Evolutionary conservation across 2,113 vertebrate species (phyloP).

Genomic region (Centropus bengalensis): DNA sequence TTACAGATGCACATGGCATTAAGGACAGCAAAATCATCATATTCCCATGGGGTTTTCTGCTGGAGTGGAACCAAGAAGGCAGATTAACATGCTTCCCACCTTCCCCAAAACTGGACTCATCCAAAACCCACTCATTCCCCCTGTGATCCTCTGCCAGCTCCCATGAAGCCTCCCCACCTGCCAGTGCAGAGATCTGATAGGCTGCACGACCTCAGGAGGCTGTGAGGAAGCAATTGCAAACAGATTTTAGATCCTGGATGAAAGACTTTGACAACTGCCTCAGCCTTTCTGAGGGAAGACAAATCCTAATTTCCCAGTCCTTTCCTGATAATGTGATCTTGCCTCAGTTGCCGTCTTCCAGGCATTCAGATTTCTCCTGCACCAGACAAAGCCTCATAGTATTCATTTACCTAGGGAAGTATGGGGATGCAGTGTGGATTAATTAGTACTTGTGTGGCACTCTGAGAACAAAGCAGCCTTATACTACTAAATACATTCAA

Average conservation of each 20-base stretch:
- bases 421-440: neutral
- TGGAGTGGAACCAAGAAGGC: neutral
- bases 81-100: neutral
- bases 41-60: neutral
- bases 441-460: neutral
- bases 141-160: slow-evolving; percentile 16
- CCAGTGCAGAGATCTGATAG: neutral
- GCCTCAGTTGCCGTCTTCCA: neutral
- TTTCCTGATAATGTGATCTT: neutral
- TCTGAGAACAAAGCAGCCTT: neutral
- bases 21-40: neutral
- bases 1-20: neutral
- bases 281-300: neutral
- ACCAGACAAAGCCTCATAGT: neutral
- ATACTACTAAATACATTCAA: neutral
- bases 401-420: neutral
- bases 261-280: slow-evolving; percentile 13
- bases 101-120: neutral
- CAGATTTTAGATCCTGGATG: slow-evolving; percentile 18
- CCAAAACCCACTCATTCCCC: neutral
- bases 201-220: neutral
- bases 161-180: neutral
- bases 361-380: neutral
- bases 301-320: slow-evolving; percentile 5
- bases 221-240: neutral